Evolutionary conservation across 2,888 invertebrate species (phyloP), one percentile per base, ranked within the genome.

Genomic region (Catocala nupta): DNA sequence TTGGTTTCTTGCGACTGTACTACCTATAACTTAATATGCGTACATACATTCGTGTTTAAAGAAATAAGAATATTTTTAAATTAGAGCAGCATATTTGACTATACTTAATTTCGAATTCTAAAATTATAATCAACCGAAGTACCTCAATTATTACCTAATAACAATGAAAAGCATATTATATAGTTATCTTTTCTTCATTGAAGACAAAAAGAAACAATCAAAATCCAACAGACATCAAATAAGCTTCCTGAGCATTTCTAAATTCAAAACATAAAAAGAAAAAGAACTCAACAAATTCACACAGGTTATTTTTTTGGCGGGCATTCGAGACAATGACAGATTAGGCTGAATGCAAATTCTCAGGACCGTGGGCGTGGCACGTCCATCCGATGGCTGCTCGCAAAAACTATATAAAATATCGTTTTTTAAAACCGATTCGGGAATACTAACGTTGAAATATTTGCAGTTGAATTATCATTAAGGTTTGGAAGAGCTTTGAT

Each of bases 261-360:
- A 65, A 68, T 59, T 49, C 49, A 55, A 62, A 63, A 55, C 54
- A 57, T 59, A 44, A 54, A 66, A 63, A 50, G 34, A 62, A 68
- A 73, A 61, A 13, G 53, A 62, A 77, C 54, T 2, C 34, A 59
- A 42, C 34, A 50, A 56, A 62, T 66, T 58, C 56, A 60, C 68
- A 63, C 64, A 65, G 59, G 62, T 75, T 68, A 71, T 67, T 76
- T 78, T 77, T 63, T 77, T 68, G 55, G 63, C 61, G 50, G 36
- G 54, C 63, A 75, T 79, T 78, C 68, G 81, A 82, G 89, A 90
- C 90, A 91, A 85, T 90, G 91, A 91, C 90, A 90, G 87, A 90
- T 90, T 87, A 81, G 81, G 81, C 77, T 77, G 81, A 88, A 90
- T 90, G 87, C 87, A 87, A 89, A 90, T 90, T 86, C 84, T 75